These are phyloP conservation scores for Nebria brevicollis DNA, from an alignment of 2,888 invertebrate genomes.

Conservation along the genomic window DNA sequence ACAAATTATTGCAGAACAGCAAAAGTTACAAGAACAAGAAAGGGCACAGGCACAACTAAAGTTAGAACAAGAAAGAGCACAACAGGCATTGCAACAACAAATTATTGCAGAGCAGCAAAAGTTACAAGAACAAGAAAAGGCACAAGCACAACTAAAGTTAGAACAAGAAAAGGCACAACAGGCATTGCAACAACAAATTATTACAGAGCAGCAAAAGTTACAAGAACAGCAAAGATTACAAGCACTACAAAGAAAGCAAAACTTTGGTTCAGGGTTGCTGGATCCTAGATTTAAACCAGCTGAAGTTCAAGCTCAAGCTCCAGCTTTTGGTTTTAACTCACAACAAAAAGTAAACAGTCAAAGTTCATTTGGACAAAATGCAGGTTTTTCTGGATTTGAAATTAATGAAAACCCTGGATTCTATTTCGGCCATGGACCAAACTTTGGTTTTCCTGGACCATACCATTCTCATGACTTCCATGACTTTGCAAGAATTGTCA, in stretches of 20 bases:
- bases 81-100: too few species aligned
- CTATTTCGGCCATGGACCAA: not conserved
- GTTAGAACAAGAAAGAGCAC: not conserved
- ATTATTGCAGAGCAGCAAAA: too few species aligned
- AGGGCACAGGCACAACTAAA: not conserved
- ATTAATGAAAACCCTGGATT: not conserved
- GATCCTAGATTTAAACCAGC: not conserved
- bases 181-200: not conserved
- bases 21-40: not conserved
- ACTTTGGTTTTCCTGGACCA: not conserved
- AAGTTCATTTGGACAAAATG: not conserved
- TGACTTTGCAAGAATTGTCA: not conserved
- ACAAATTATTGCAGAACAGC: not conserved
- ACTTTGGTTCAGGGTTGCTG: not conserved
- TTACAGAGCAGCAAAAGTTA: not conserved
- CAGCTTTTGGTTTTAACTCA: too few species aligned
- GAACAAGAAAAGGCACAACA: not conserved
- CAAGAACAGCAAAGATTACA: not conserved
- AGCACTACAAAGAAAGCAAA: not conserved
- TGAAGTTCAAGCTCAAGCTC: not conserved
- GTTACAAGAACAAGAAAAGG: too few species aligned
- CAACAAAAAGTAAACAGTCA: too few species aligned
- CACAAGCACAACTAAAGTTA: too few species aligned
- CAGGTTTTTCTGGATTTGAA: not conserved
- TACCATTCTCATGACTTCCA: not conserved